Evolutionary conservation across 2,888 invertebrate genomes (phyloP).

Genomic region (Physocephala rufipes): DNA sequence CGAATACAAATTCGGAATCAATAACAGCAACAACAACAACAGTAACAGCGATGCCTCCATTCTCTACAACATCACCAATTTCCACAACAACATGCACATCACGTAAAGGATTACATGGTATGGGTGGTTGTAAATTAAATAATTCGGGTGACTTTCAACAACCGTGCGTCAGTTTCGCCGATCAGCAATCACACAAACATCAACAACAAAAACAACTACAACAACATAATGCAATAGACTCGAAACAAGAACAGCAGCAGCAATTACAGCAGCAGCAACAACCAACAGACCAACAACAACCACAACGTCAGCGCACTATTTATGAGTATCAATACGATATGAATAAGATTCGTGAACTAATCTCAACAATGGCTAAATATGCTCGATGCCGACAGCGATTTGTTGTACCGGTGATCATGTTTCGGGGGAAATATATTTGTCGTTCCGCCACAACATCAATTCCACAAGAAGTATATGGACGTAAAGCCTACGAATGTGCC

Average conservation of each 20-base stretch:
- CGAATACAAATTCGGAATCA: conserved; percentile 43
- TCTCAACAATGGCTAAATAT: conserved; percentile 73
- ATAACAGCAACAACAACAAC: conserved; percentile 46
- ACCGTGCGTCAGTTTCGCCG: conserved; percentile 58
- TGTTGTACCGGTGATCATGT: conserved; percentile 80
- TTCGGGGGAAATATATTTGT: conserved; percentile 76
- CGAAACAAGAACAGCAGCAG: conserved; percentile 50
- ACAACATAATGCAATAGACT: conserved; percentile 32
- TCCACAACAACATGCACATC: not conserved
- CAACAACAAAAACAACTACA: conserved; percentile 40
- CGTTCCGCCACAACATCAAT: conserved; percentile 80
- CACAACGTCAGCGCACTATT: conserved; percentile 66
- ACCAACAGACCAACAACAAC: conserved; percentile 47
- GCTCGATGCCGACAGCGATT: conserved; percentile 81
- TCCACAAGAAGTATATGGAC: conserved; percentile 77
- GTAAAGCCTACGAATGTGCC: conserved; percentile 71
- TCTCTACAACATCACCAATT: not conserved
- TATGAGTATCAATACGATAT: conserved; percentile 71
- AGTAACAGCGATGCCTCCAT: conserved; percentile 8
- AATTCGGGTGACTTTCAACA: conserved; percentile 54
- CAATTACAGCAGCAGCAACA: not conserved
- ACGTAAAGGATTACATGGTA: conserved; percentile 37
- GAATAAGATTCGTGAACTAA: conserved; percentile 71
- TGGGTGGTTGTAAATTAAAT: conserved; percentile 14
- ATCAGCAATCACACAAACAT: conserved; percentile 43